phyloP scores from a whole-genome alignment of 2,888 invertebrate species.

The Agelastica alni region DNA sequence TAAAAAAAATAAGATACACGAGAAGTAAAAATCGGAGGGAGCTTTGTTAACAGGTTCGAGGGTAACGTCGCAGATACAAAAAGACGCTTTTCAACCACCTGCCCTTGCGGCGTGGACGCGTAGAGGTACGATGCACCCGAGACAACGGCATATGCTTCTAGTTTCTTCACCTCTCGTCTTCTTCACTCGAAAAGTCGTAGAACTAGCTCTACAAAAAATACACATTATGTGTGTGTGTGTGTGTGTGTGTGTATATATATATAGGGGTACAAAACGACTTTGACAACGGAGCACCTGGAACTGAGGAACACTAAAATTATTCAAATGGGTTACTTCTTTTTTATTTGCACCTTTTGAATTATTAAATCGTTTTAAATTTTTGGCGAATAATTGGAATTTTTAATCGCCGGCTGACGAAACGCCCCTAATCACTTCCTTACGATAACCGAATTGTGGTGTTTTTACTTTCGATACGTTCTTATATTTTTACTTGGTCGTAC shows the following conservation, averaged over 20 bases:
- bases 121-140: conserved; percentile 25
- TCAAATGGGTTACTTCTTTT: conserved; percentile 13
- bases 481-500: too few relatives aligned
- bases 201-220: conserved; percentile 19
- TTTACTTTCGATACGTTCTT: too few relatives aligned
- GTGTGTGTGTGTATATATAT: not conserved
- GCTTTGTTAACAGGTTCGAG: conserved; percentile 29
- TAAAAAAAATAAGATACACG: conserved; percentile 23
- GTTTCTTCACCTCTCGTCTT: conserved; percentile 28
- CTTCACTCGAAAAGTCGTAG: conserved; percentile 13
- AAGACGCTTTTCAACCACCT: conserved; percentile 24
- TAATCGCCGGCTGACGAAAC: too few relatives aligned
- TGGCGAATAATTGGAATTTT: too few relatives aligned
- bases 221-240: not conserved
- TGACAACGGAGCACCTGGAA: conserved; percentile 17
- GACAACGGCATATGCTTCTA: conserved; percentile 23
- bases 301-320: conserved; percentile 7
- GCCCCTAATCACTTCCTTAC: too few relatives aligned
- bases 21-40: conserved; percentile 26
- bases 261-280: conserved; percentile 24
- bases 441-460: too few relatives aligned
- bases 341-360: conserved; percentile 7
- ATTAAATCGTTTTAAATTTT: conserved; percentile 10
- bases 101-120: conserved; percentile 1
- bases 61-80: conserved; percentile 26